Percentiles rank a stretch among this genome's conserved stretches.
phyloP scores from a whole-genome alignment of 1,140 invertebrate genomes.

The Papilio polyxenes region DNA sequence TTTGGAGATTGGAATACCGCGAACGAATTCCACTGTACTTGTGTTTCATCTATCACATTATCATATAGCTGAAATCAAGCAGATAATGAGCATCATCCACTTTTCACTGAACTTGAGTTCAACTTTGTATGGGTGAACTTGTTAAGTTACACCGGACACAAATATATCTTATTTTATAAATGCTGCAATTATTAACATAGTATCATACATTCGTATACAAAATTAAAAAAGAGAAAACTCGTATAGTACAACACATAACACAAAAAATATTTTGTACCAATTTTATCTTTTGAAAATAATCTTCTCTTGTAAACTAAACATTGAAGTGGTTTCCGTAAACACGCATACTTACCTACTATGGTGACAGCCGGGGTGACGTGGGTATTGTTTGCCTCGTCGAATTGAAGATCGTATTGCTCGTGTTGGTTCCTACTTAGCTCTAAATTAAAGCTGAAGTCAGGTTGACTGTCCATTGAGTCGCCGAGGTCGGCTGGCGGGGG shows the following conservation, averaged over 20 bases:
- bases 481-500: slow-evolving; percentile 64
- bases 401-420: slow-evolving; percentile 88
- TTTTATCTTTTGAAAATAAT: neutral
- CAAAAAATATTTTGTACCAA: neutral
- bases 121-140: neutral
- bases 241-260: neutral
- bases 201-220: no score
- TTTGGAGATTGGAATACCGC: neutral
- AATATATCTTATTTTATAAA: neutral
- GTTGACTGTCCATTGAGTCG: slow-evolving; percentile 71
- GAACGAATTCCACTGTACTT: neutral
- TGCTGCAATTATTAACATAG: neutral
- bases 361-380: slow-evolving; percentile 67
- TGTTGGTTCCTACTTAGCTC: slow-evolving; percentile 87
- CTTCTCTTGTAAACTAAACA: neutral
- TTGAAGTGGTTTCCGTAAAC: slow-evolving; percentile 23
- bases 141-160: neutral
- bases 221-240: no score
- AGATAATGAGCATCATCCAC: neutral
- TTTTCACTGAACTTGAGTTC: neutral
- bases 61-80: neutral
- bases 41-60: neutral
- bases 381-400: slow-evolving; percentile 67
- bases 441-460: slow-evolving; percentile 85
- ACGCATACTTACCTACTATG: slow-evolving; percentile 80